Conservation (phyloP, 2,113 vertebrate species). For the Seriola quinqueradiata region DNA sequence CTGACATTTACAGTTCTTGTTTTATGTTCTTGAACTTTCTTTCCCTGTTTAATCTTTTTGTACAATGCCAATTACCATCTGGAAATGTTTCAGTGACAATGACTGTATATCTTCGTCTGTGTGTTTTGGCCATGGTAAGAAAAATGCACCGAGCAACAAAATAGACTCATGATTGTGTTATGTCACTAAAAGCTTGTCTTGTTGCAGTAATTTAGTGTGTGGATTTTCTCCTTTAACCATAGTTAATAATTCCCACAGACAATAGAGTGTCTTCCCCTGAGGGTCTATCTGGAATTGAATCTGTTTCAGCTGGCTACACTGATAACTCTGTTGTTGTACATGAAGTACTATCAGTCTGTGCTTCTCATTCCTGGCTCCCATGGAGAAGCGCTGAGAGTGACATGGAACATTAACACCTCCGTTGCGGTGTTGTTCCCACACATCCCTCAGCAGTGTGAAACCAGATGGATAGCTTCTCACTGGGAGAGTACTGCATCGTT, state of each 20-base stretch:
- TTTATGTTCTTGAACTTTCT: slow-evolving; percentile 1
- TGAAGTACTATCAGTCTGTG: slow-evolving; percentile 52
- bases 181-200: not conserved
- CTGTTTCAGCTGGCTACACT: slow-evolving; percentile 33
- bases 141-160: not conserved
- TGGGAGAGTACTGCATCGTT: slow-evolving; percentile 31
- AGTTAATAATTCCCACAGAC: not conserved
- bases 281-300: slow-evolving; percentile 17
- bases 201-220: not conserved
- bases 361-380: slow-evolving; percentile 47
- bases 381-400: slow-evolving; percentile 65
- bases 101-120: not conserved
- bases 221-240: slow-evolving; percentile 13
- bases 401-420: slow-evolving; percentile 77
- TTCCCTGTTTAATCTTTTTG: not conserved
- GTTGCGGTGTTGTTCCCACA: slow-evolving; percentile 68
- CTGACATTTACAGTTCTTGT: not conserved
- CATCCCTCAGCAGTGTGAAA: slow-evolving; percentile 71
- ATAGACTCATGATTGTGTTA: not conserved
- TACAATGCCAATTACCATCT: not conserved
- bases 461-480: slow-evolving; percentile 72
- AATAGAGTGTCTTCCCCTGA: not conserved
- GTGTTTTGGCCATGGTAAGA: not conserved
- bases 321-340: slow-evolving; percentile 54
- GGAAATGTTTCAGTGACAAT: not conserved